Evolutionary conservation across 2,888 invertebrate genomes (phyloP).

Genomic region (Thera obeliscata): DNA sequence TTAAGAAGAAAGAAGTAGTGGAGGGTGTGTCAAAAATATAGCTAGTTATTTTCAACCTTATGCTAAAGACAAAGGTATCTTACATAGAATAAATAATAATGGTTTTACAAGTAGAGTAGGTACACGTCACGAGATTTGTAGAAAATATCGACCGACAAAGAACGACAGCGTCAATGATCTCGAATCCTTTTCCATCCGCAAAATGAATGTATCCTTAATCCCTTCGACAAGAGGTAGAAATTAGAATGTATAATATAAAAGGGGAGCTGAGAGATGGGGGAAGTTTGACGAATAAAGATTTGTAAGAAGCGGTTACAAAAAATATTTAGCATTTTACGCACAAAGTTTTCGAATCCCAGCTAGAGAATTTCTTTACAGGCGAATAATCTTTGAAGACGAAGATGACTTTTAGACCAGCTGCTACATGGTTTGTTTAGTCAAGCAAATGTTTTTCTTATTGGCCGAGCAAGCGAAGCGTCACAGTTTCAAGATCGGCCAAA

Average conservation of each 20-base stretch:
- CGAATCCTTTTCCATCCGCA: conserved; percentile 18
- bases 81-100: too few relatives aligned
- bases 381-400: neutral
- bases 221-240: conserved; percentile 19
- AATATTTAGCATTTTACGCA: conserved; percentile 6
- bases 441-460: too few relatives aligned
- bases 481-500: too few relatives aligned
- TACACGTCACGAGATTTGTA: neutral
- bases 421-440: too few relatives aligned
- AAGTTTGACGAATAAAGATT: conserved; percentile 23
- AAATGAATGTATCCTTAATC: conserved; percentile 19
- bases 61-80: too few relatives aligned
- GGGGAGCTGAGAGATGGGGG: conserved; percentile 20
- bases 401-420: neutral
- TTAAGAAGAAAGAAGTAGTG: too few relatives aligned
- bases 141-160: conserved; percentile 11
- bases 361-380: neutral
- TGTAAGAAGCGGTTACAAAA: conserved; percentile 7
- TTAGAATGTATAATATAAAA: conserved; percentile 22
- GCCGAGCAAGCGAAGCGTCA: too few relatives aligned
- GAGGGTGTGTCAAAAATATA: too few relatives aligned
- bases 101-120: neutral
- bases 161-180: conserved; percentile 11
- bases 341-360: neutral
- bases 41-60: too few relatives aligned